Percentiles rank a stretch among this genome's conserved stretches.
Conservation (phyloP, 2,113 vertebrate genomes). For the Atlantisia rogersi region DNA sequence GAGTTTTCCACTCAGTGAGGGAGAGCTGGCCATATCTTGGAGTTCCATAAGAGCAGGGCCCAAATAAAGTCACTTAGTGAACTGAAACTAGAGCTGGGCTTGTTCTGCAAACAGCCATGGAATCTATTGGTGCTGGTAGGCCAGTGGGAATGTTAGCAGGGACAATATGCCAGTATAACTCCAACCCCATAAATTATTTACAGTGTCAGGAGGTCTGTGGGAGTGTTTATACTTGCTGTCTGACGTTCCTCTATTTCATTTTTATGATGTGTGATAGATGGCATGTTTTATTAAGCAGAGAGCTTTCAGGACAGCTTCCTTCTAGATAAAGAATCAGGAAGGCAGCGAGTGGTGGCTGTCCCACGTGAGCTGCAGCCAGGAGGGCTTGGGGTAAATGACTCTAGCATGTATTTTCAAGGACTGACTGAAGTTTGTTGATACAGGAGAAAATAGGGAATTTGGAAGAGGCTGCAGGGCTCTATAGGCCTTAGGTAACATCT, state of each 20-base stretch:
- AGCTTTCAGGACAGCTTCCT: not conserved
- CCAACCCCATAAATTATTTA: not conserved
- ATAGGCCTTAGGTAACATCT: not conserved
- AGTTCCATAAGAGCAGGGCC: not conserved
- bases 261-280: slow-evolving; percentile 1
- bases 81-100: not conserved
- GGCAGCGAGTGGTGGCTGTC: not conserved
- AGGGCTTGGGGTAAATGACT: not conserved
- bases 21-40: not conserved
- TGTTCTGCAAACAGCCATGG: not conserved
- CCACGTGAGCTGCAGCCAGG: not conserved
- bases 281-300: not conserved
- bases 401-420: not conserved
- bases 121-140: not conserved
- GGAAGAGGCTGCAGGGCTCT: not conserved
- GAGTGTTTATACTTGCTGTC: slow-evolving; percentile 18
- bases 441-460: not conserved
- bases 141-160: not conserved
- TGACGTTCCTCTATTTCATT: not conserved
- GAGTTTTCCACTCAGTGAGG: not conserved
- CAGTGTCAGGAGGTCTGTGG: not conserved
- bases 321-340: not conserved
- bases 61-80: not conserved
- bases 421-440: not conserved
- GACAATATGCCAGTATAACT: not conserved